phyloP scores from a whole-genome alignment of 2,113 vertebrate species.

The Mormyrus lacerda region DNA sequence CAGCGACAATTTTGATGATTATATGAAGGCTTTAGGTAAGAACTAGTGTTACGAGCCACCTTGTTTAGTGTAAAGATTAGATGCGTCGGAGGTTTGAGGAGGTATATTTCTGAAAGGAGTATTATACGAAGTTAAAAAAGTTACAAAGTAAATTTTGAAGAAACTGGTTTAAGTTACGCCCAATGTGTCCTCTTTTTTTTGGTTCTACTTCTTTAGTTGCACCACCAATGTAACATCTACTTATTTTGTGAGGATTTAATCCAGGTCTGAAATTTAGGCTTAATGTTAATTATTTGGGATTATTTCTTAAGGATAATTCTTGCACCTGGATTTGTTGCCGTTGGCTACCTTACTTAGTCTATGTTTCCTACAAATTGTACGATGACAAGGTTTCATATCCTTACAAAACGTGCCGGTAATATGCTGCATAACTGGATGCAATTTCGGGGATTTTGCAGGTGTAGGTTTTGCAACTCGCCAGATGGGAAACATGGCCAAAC shows the following conservation, averaged over 20 bases:
- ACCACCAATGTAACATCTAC: background rate
- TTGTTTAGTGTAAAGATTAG: background rate
- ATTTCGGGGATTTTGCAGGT: slow-evolving; percentile 50
- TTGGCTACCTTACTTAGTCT: background rate
- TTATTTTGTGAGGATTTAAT: background rate
- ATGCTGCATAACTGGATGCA: background rate
- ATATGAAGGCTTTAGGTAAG: slow-evolving; percentile 89
- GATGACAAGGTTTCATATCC: background rate
- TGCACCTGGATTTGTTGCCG: background rate
- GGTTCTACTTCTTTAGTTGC: background rate
- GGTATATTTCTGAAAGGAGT: background rate
- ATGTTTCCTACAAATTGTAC: background rate
- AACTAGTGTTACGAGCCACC: background rate
- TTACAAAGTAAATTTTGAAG: background rate
- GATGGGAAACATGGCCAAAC: slow-evolving; percentile 68
- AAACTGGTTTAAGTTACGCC: background rate
- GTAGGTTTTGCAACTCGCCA: slow-evolving; percentile 71
- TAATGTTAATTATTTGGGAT: background rate
- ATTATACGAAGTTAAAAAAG: background rate
- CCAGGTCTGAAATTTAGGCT: background rate
- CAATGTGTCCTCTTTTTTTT: background rate
- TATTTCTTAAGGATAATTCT: background rate
- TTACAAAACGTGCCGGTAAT: background rate
- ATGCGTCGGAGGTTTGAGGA: background rate
- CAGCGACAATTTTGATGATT: slow-evolving; percentile 85